Conservation (phyloP, 2,797 vertebrate genomes). For the Eutrigla gurnardus region DNA sequence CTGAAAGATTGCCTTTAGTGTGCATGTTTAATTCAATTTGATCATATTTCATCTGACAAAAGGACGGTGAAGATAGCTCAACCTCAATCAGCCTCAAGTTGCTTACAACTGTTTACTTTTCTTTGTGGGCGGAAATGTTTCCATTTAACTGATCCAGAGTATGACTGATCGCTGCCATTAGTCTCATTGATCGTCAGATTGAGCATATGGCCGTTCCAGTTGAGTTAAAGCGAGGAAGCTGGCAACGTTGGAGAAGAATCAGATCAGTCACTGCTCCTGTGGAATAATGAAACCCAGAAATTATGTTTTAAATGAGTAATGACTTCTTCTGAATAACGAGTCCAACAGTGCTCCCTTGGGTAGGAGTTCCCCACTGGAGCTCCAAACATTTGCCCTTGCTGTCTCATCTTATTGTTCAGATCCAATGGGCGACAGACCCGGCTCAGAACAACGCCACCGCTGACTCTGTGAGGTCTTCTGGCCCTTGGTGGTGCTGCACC, state of each 20-base stretch:
- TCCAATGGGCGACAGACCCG: constrained; percentile 20
- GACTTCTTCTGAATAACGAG: constrained; percentile 49
- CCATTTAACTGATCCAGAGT: constrained; percentile 5
- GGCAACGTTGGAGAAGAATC: neutral
- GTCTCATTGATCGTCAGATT: constrained; percentile 24
- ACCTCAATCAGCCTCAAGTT: neutral
- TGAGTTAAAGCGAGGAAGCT: neutral
- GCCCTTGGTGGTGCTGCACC: constrained; percentile 42
- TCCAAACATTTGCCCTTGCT: constrained; percentile 29
- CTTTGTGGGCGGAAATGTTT: constrained; percentile 16
- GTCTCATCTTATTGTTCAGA: constrained; percentile 36
- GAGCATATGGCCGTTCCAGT: constrained; percentile 1
- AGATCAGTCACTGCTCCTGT: constrained; percentile 36
- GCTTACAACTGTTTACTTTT: constrained; percentile 7
- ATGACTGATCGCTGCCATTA: constrained; percentile 28
- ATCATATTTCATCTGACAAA: constrained; percentile 17
- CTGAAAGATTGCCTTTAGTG: neutral
- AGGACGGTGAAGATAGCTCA: neutral
- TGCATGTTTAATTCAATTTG: constrained; percentile 8
- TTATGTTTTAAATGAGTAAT: constrained; percentile 55
- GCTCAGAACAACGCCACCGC: constrained; percentile 32
- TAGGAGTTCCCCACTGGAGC: neutral
- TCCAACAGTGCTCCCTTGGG: constrained; percentile 23
- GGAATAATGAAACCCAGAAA: constrained; percentile 45
- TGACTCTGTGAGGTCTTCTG: constrained; percentile 12